Evolutionary conservation across 1,140 invertebrate genomes (phyloP).

Genomic region (Pantala flavescens): DNA sequence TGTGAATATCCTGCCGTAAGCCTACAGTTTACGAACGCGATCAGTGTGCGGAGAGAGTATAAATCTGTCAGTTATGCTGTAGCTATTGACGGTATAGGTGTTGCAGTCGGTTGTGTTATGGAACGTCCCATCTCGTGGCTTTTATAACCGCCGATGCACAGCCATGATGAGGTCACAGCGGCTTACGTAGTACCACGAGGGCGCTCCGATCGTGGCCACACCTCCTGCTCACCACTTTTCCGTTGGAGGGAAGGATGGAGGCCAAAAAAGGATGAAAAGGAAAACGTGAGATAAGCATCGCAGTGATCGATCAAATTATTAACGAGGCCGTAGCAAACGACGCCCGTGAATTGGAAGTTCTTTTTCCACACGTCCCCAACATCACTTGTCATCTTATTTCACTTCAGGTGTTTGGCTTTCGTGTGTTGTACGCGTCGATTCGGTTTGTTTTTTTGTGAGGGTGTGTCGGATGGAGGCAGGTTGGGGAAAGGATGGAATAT

Average conservation of each 20-base stretch:
- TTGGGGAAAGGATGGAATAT: neutral
- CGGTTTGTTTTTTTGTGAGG: neutral
- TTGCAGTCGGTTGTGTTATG: too few species aligned
- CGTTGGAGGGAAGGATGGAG: neutral
- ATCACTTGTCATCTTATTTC: neutral
- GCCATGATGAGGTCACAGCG: too few species aligned
- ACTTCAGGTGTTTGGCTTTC: neutral
- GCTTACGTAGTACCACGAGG: neutral
- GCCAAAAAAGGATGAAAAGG: neutral
- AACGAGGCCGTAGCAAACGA: neutral
- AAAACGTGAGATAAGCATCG: neutral
- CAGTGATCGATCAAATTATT: slow-evolving; percentile 3
- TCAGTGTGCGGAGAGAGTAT: too few species aligned
- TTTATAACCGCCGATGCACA: too few species aligned
- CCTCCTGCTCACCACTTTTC: neutral
- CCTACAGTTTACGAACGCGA: too few species aligned
- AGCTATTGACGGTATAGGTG: too few species aligned
- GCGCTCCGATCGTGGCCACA: neutral
- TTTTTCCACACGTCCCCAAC: neutral
- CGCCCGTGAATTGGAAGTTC: neutral
- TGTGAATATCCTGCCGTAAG: too few species aligned
- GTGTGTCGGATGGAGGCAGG: neutral
- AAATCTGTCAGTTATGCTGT: too few species aligned
- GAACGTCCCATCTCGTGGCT: too few species aligned
- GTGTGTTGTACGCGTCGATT: neutral